These are phyloP conservation scores for Zoanthus gigantus DNA, from an alignment of 92 coral and sea anemone species.

Conservation along the genomic window DNA sequence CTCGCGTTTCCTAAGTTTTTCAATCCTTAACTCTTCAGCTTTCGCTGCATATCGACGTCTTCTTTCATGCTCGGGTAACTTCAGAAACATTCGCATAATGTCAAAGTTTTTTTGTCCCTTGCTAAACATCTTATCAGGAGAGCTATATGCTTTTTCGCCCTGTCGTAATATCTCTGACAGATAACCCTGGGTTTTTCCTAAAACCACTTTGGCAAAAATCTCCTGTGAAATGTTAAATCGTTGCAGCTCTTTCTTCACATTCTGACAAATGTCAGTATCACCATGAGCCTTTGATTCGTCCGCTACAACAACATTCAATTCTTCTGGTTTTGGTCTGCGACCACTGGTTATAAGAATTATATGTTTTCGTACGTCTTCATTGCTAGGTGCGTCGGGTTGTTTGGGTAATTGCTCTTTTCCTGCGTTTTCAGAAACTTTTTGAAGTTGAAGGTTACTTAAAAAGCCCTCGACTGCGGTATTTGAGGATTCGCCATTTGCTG, in stretches of 20 bases:
- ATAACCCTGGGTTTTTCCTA: slow-evolving; percentile 92
- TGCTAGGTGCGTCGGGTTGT: slow-evolving; percentile 60
- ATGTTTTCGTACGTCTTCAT: slow-evolving; percentile 71
- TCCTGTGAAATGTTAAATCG: slow-evolving; percentile 88
- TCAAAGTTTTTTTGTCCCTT: slow-evolving; percentile 90
- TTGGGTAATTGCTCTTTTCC: slow-evolving; percentile 56
- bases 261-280: slow-evolving; percentile 69
- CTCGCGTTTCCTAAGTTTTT: slow-evolving; percentile 70
- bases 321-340: slow-evolving; percentile 61
- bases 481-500: slow-evolving; percentile 63
- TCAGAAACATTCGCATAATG: slow-evolving; percentile 81
- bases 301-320: slow-evolving; percentile 54
- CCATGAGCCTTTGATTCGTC: slow-evolving; percentile 26
- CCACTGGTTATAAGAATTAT: slow-evolving; percentile 71
- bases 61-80: slow-evolving; percentile 77
- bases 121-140: slow-evolving; percentile 77
- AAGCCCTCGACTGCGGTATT: slow-evolving; percentile 54
- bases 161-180: slow-evolving; percentile 91
- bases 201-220: slow-evolving; percentile 89
- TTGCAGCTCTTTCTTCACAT: slow-evolving; percentile 82
- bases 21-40: slow-evolving; percentile 73
- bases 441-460: slow-evolving; percentile 70
- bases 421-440: slow-evolving; percentile 57
- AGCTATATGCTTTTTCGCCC: slow-evolving; percentile 81
- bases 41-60: slow-evolving; percentile 71